Conservation (phyloP, 2,113 vertebrate species). For the Pelecanus crispus region DNA sequence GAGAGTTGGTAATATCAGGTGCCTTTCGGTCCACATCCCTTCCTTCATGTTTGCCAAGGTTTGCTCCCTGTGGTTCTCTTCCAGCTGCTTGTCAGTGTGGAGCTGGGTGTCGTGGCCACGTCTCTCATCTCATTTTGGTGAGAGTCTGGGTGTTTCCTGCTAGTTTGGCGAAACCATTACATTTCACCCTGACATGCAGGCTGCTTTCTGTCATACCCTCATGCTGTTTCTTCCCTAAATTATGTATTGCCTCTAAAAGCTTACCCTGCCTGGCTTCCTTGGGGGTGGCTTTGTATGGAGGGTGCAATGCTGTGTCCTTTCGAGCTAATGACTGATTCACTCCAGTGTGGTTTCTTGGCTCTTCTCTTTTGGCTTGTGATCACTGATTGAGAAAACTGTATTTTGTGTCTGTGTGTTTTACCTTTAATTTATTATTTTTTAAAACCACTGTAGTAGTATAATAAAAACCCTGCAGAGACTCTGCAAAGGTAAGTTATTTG, state of each 20-base stretch:
- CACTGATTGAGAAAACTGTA: not conserved
- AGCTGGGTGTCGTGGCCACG: fast-evolving
- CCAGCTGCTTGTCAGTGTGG: not conserved
- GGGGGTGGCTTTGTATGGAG: not conserved
- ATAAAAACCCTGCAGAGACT: not conserved
- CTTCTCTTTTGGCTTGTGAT: not conserved
- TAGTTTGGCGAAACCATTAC: not conserved
- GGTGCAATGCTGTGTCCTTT: not conserved
- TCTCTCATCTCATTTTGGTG: not conserved
- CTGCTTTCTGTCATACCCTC: not conserved
- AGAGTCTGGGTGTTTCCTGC: not conserved
- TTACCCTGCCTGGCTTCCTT: not conserved
- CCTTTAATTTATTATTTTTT: not conserved
- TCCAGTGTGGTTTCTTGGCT: not conserved
- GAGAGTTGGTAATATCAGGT: not conserved
- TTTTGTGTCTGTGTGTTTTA: not conserved
- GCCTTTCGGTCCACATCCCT: not conserved
- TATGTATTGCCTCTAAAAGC: not conserved
- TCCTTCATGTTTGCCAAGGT: constrained; percentile 16
- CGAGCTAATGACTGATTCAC: not conserved
- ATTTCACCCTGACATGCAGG: not conserved
- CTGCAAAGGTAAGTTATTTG: constrained; percentile 26
- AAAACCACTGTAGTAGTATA: not conserved
- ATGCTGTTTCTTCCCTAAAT: not conserved
- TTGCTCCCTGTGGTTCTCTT: not conserved